Percentiles rank a stretch among this genome's conserved stretches.
phyloP scores from a whole-genome alignment of 92 coral and sea anemone species.

The Porites lobata region DNA sequence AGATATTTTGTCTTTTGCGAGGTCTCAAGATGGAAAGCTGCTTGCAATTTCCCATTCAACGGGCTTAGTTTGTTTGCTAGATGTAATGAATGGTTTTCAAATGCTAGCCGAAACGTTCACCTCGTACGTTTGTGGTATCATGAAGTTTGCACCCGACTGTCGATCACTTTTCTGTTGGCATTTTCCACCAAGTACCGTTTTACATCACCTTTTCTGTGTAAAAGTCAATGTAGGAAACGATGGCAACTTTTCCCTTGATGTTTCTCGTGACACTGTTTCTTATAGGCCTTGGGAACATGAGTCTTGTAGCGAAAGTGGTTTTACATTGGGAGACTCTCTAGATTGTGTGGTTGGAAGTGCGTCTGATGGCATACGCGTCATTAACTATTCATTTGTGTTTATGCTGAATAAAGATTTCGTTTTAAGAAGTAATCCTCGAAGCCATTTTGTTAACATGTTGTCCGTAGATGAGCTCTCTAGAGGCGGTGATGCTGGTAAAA shows the following conservation, averaged over 20 bases:
- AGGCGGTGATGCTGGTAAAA: not conserved
- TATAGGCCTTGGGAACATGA: not conserved
- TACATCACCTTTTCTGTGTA: too few species aligned
- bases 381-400: not conserved
- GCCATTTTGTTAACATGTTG: not conserved
- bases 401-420: not conserved
- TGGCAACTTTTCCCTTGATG: not conserved
- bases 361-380: too few species aligned
- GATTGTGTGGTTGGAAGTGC: not conserved
- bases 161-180: not conserved
- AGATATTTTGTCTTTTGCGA: slow-evolving; percentile 2
- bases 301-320: not conserved
- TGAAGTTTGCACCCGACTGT: not conserved
- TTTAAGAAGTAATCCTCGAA: not conserved
- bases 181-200: not conserved
- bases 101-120: not conserved
- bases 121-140: not conserved
- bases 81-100: not conserved
- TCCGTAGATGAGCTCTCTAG: not conserved
- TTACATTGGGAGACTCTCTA: slow-evolving; percentile 12
- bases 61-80: not conserved
- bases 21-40: slow-evolving; percentile 14
- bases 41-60: not conserved
- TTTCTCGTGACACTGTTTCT: not conserved
- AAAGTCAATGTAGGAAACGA: not conserved